Conservation (phyloP, 2,888 invertebrate species). For the Agrotis segetum region DNA sequence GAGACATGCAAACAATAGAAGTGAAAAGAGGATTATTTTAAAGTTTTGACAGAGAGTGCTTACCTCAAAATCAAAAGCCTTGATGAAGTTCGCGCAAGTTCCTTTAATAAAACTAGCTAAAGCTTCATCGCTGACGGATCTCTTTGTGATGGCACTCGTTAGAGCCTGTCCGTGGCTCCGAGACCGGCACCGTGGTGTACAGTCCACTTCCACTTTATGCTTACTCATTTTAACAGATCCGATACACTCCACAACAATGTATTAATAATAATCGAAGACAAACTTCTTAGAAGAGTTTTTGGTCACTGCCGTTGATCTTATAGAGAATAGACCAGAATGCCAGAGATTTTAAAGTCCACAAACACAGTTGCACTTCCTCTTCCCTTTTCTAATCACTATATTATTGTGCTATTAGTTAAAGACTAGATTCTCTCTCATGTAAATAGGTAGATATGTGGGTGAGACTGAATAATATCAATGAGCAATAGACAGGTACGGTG, state of each 20-base stretch:
- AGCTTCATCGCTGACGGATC: slow-evolving; percentile 91
- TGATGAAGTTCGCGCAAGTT: slow-evolving; percentile 91
- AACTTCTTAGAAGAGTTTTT: background rate
- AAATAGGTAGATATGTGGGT: slow-evolving; percentile 63
- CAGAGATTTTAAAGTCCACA: too few species aligned
- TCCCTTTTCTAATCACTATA: background rate
- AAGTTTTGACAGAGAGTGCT: slow-evolving; percentile 42
- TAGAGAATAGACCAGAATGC: too few species aligned
- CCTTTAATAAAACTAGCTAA: slow-evolving; percentile 91
- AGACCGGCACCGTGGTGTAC: slow-evolving; percentile 91
- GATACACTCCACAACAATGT: slow-evolving; percentile 6
- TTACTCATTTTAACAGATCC: slow-evolving; percentile 81
- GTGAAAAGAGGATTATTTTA: too few species aligned
- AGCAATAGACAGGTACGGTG: slow-evolving; percentile 72
- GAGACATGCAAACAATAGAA: too few species aligned
- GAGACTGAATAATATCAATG: slow-evolving; percentile 48
- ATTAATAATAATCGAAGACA: background rate
- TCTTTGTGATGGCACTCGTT: slow-evolving; percentile 92
- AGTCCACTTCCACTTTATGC: slow-evolving; percentile 86
- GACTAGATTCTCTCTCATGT: slow-evolving; percentile 52
- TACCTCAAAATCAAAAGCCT: slow-evolving; percentile 91
- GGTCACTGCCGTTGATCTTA: background rate
- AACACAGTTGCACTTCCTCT: background rate
- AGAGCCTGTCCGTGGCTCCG: slow-evolving; percentile 90
- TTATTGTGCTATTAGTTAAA: slow-evolving; percentile 33